Evolutionary conservation across 2,113 vertebrate species (phyloP).

Genomic region (Actenoides hombroni): DNA sequence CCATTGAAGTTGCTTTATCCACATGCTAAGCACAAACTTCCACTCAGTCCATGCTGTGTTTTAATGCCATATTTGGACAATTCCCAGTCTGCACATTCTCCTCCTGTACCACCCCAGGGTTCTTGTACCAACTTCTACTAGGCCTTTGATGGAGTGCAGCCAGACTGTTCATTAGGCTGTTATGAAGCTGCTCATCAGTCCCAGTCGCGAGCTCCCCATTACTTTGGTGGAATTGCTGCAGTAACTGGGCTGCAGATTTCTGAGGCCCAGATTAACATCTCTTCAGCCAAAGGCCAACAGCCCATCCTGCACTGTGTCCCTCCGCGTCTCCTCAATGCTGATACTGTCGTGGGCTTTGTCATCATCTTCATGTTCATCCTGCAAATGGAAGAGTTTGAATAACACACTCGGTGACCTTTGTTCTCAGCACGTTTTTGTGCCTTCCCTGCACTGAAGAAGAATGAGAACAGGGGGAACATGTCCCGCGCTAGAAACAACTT

Average conservation of each 20-base stretch:
- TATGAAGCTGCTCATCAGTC: neutral
- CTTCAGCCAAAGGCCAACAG: neutral
- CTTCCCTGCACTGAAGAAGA: too few relatives aligned
- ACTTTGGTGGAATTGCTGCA: neutral
- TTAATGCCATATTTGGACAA: neutral
- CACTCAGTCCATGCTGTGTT: neutral
- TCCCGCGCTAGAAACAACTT: neutral
- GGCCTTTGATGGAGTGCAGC: neutral
- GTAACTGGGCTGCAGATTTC: neutral
- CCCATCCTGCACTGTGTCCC: neutral
- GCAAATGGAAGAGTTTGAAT: neutral
- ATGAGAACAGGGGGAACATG: neutral
- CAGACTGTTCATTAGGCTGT: neutral
- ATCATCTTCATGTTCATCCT: accelerated
- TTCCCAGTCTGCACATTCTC: neutral
- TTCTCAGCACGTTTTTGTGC: neutral
- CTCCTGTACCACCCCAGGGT: neutral
- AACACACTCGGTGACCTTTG: accelerated
- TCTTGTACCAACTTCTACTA: neutral
- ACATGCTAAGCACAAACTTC: neutral
- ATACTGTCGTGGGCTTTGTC: neutral
- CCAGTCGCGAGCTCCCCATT: neutral
- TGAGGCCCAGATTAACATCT: neutral
- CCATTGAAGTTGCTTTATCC: neutral
- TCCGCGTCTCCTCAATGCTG: neutral